A percentile compares a stretch with the other conserved stretches of the same genome.
Conservation (phyloP, 1,140 invertebrate species). For the Bombus breviceps region DNA sequence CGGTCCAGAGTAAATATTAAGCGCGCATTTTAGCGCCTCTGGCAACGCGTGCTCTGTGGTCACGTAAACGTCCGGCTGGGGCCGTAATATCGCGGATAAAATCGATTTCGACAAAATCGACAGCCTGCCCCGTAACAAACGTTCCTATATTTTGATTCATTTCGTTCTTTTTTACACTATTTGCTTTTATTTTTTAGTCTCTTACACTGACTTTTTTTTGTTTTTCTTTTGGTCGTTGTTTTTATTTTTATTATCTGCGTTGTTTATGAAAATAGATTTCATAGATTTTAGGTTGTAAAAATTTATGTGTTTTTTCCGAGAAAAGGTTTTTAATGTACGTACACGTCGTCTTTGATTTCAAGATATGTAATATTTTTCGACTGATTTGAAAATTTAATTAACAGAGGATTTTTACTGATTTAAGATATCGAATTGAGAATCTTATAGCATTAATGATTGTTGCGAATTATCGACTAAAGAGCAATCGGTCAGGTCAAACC, state of each 20-base stretch:
- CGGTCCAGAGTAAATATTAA: slow-evolving; percentile 66
- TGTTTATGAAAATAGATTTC: neutral
- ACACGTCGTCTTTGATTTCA: too few relatives aligned
- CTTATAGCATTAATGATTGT: too few relatives aligned
- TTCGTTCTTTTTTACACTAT: neutral
- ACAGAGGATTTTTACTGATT: too few relatives aligned
- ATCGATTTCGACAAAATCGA: slow-evolving; percentile 53
- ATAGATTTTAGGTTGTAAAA: too few relatives aligned
- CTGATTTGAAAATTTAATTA: too few relatives aligned
- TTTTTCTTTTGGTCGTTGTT: neutral
- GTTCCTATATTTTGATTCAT: neutral
- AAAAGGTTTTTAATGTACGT: too few relatives aligned
- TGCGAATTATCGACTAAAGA: too few relatives aligned
- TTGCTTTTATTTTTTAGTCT: neutral
- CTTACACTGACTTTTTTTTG: neutral
- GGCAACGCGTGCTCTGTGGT: slow-evolving; percentile 62
- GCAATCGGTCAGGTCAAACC: too few relatives aligned
- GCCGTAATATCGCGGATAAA: slow-evolving; percentile 27
- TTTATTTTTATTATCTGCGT: neutral
- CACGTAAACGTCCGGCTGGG: slow-evolving; percentile 19
- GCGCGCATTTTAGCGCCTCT: slow-evolving; percentile 60
- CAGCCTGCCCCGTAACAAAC: neutral
- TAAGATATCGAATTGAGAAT: too few relatives aligned
- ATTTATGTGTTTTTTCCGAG: too few relatives aligned
- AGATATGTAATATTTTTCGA: too few relatives aligned